A percentile compares a stretch with the other conserved stretches of the same genome.
Evolutionary conservation across 2,888 invertebrate species (phyloP).

Genomic region (Chaetoderma sp.): DNA sequence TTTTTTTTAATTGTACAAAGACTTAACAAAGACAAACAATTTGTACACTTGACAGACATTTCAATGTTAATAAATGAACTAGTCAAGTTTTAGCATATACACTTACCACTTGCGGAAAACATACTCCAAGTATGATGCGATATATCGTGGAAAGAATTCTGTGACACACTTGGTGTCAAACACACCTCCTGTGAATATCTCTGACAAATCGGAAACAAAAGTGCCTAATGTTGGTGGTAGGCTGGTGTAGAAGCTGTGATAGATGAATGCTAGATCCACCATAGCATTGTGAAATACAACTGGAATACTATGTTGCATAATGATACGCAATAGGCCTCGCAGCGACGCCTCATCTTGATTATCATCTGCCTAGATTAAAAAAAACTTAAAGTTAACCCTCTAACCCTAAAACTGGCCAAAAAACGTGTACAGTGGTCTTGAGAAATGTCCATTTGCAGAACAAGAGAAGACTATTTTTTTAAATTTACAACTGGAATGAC

Average conservation of each 20-base stretch:
- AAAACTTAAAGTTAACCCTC: too few species aligned
- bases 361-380: slow-evolving; percentile 6
- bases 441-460: too few species aligned
- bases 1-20: too few species aligned
- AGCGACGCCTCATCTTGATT: slow-evolving; percentile 32
- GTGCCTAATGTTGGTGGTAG: slow-evolving; percentile 64
- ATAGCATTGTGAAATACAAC: slow-evolving; percentile 73
- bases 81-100: too few species aligned
- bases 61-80: too few species aligned
- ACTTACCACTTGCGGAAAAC: slow-evolving; percentile 71
- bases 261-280: slow-evolving; percentile 72
- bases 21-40: too few species aligned
- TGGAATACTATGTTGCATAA: slow-evolving; percentile 64
- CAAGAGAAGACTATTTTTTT: too few species aligned
- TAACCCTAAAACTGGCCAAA: too few species aligned
- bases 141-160: slow-evolving; percentile 68
- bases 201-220: slow-evolving; percentile 69
- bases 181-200: slow-evolving; percentile 71
- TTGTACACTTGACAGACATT: too few species aligned
- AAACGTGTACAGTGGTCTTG: too few species aligned
- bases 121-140: slow-evolving; percentile 72
- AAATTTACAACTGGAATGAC: too few species aligned
- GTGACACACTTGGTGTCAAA: slow-evolving; percentile 73
- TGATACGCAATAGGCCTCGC: slow-evolving; percentile 65
- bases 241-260: slow-evolving; percentile 70